A percentile compares a stretch with the other conserved stretches of the same genome.
Evolutionary conservation across 2,888 invertebrate species (phyloP).

Genomic region (Fragum whitleyi): DNA sequence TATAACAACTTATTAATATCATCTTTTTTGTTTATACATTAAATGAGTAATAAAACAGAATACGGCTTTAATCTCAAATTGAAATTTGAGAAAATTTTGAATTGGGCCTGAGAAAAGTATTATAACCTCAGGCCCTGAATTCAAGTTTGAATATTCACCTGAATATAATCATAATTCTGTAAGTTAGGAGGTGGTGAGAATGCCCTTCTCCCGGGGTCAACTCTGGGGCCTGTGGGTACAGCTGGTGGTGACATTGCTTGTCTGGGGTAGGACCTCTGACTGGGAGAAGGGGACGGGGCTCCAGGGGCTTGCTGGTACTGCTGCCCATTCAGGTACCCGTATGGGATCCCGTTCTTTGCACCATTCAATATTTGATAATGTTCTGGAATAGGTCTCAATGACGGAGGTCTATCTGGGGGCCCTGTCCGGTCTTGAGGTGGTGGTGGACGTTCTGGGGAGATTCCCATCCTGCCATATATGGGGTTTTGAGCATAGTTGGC

Average conservation of each 20-base stretch:
- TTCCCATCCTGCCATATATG: slow-evolving; percentile 68
- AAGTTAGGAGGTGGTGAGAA: slow-evolving; percentile 69
- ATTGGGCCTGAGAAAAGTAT: too few relatives aligned
- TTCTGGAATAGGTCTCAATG: slow-evolving; percentile 79
- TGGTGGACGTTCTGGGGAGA: slow-evolving; percentile 65
- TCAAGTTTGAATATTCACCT: too few relatives aligned
- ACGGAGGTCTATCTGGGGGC: slow-evolving; percentile 72
- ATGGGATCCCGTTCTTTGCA: slow-evolving; percentile 30
- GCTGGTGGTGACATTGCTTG: slow-evolving; percentile 69
- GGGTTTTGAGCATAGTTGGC: slow-evolving; percentile 72
- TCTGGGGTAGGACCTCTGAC: slow-evolving; percentile 38
- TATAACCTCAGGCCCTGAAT: too few relatives aligned
- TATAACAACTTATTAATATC: too few relatives aligned
- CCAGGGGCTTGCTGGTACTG: slow-evolving; percentile 56
- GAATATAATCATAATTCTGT: slow-evolving; percentile 69
- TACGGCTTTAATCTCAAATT: too few relatives aligned
- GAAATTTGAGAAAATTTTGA: too few relatives aligned
- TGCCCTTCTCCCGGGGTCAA: slow-evolving; percentile 65
- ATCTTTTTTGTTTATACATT: too few relatives aligned
- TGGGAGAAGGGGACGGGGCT: slow-evolving; percentile 38
- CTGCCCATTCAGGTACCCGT: slow-evolving; percentile 33
- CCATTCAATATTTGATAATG: slow-evolving; percentile 74
- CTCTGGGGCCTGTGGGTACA: slow-evolving; percentile 59
- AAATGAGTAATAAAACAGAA: too few relatives aligned
- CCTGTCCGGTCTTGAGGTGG: slow-evolving; percentile 70